Evolutionary conservation across 2,797 vertebrate species (phyloP), one percentile per base, ranked within the genome.

Genomic region (Pterois miles): DNA sequence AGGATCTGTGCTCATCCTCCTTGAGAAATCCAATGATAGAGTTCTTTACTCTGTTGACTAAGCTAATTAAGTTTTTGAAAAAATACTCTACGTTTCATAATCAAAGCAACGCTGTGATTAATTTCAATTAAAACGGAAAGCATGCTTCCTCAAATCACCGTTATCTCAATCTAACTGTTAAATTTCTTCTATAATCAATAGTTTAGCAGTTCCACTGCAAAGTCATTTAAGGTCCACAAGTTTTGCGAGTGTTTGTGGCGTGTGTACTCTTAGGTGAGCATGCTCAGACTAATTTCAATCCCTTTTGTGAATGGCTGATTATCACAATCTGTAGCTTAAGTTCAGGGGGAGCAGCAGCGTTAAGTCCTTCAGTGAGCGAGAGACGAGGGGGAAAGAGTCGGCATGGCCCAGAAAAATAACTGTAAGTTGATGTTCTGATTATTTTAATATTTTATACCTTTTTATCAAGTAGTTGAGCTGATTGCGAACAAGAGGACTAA

Each of bases 341-440:
- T 90, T 88, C 14, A 79, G 76, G 70, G 62, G n/a, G 53, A 82
- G 75, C 82, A 29, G 54, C 71, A 38, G 71, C 34, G 16, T 33
- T 83, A 81, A 86, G 79, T 81, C 66, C 50, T 74, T 81, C 76
- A 89, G 71, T 46, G 43, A 83, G 70, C 62, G 7, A 46, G 16
- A 65, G 67, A 76, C 86, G 27, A 74, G 50, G 50, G 38, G 53
- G 79, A 87, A 63, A 53, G 71, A 74, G 77, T 85, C 86, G 56
- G 36, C 89, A 95, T 94, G 93, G 89, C 87, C 74, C 89, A 88
- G 70, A 93, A 91, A 90, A 88, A 81, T 20, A 82, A 87, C 82
- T 56, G 91, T 94, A 89, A 93, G 91, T 89, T 78, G 50, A 69
- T 53, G 50, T 65, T 86, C 65, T 80, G 43, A 72, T 82, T 77